Base-by-base conservation (phyloP, 2,113 vertebrate genomes). In the Nycticorax nycticorax region DNA sequence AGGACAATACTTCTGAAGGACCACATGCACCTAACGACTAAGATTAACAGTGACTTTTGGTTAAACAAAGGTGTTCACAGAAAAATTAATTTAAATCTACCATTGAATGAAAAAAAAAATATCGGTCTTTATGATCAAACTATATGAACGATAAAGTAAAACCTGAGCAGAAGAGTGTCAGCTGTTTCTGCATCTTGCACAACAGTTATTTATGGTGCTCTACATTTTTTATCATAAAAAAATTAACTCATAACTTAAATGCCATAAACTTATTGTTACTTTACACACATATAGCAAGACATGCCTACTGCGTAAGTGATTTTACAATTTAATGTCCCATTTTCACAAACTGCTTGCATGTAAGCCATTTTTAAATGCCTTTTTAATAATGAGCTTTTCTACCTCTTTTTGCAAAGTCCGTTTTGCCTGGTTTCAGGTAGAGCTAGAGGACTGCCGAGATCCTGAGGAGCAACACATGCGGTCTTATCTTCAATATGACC, bases 1-100 rank as follows among this genome's bases (percentile, higher is more conserved):
- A 59, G 15, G 45, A 71, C 83, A 67, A 73, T 19, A 10, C 1
- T 73, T 76, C 53, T 16, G 35, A 73, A 53, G 33, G 9, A 67
- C 5, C 28, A 75, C 6, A 12, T 0, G 2, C n/a, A 30, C 28
- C 32, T 69, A 72, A 24, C 4, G 14, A 6, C 5, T 10, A 47
- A 50, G 22, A 68, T n/a, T n/a, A 80, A 67, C 18, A 28, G 21
- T 41, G 37, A 55, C 53, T 60, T 55, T 14, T 9, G 14, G 12
- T 37, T 41, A 62, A 83, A 59, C 5, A 81, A 60, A 76, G 43
- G 3, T 37, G 22, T 24, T 72, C 20, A 72, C 18, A 52, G 35
- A 71, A 66, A 79, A 78, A 56, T 28, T 28, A 7, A 39, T 10
- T 50, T 35, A 19, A 39, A 84, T 55, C 59, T n/a, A 71, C 21